Base-by-base conservation (phyloP, 1,140 invertebrate genomes). In the Archivesica marissinica region DNA sequence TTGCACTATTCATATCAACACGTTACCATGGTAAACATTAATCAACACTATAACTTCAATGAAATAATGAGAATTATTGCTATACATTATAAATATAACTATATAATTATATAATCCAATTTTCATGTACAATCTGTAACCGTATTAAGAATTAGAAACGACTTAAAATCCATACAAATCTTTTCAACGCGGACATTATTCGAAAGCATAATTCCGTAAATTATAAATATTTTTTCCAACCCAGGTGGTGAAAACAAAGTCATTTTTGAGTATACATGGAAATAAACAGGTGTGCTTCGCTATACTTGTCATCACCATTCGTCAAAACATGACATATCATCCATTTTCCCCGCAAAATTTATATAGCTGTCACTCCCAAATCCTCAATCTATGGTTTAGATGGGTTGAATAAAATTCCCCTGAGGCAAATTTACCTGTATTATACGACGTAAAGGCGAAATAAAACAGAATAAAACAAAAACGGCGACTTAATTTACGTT, bases 351-450 rank as follows among this genome's bases (percentile, higher is more conserved):
- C 80, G 47, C 80, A 83, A 83, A 83, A 83, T 83, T 74, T 83
- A 83, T 83, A 83, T 83, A 83, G 68, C 80, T 83, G 80, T 83
- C 80, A 83, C 80, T 83, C 80, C 64, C 54, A 75, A 75, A 74
- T 83, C 80, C 80, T 83, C 80, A 83, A 59, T 74, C 66, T 83
- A 54, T n/a, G 15, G 52, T 74, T 75, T 83, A 75, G 70, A 83
- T 83, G 80, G 56, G 68, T 50, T 56, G 70, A 64, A 83, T 74
- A 83, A 83, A 83, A 83, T 83, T 35, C 50, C 80, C 80, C 80
- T 44, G 2, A 4, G 80, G 80, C 80, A 38, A 78, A 61, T 56
- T 83, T 74, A 83, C 70, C 70, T 74, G 52, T 56, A 66, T 75
- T 61, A 54, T 74, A 72, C 56, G 68, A 75, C 68, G 44, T 41